Evolutionary conservation across 2,888 invertebrate genomes (phyloP).

Genomic region (Drosophila anomelani): DNA sequence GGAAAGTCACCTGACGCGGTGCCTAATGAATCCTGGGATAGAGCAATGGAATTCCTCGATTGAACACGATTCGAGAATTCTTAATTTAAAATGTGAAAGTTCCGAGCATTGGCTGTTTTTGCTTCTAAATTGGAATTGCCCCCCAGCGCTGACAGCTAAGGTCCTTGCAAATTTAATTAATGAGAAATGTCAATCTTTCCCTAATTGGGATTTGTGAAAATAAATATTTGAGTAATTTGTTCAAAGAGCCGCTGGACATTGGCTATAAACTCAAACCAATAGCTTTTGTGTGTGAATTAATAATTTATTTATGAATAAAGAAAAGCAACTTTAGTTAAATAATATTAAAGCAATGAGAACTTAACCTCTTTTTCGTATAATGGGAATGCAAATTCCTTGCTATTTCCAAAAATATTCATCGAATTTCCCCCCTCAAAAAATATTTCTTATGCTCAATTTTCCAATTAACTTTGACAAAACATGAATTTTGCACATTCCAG

Average conservation of each 20-base stretch:
- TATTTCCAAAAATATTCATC: slow-evolving; percentile 2
- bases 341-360: neutral
- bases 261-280: neutral
- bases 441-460: slow-evolving; percentile 36
- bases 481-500: slow-evolving; percentile 43
- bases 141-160: slow-evolving; percentile 4
- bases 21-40: slow-evolving; percentile 40
- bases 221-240: slow-evolving; percentile 7
- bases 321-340: neutral
- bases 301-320: neutral
- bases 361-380: neutral
- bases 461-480: slow-evolving; percentile 44
- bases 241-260: neutral
- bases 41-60: slow-evolving; percentile 23
- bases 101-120: slow-evolving; percentile 6
- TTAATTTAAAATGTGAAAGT: slow-evolving; percentile 31
- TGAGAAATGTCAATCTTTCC: slow-evolving; percentile 7
- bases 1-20: slow-evolving; percentile 20
- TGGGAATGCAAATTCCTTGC: neutral
- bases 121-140: slow-evolving; percentile 9
- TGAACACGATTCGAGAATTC: slow-evolving; percentile 37
- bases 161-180: slow-evolving; percentile 22
- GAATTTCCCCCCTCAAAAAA: neutral
- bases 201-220: slow-evolving; percentile 9
- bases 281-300: neutral